Evolutionary conservation across 2,113 vertebrate species (phyloP).

Genomic region (Todiramphus chloris): DNA sequence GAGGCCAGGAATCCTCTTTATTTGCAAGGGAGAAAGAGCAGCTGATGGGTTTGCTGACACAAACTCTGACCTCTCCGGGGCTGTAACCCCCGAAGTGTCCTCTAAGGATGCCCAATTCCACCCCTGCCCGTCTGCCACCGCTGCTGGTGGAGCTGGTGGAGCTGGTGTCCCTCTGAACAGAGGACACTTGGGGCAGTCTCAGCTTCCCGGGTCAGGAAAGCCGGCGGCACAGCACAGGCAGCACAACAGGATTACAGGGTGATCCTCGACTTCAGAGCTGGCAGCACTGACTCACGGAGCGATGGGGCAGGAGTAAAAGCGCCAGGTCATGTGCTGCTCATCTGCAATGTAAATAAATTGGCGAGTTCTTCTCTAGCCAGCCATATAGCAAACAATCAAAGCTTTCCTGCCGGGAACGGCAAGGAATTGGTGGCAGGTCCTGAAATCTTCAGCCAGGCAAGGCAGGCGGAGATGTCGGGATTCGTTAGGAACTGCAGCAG

Average conservation of each 20-base stretch:
- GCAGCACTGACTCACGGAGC: background rate
- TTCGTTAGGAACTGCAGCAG: conserved; percentile 7
- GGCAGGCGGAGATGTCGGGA: background rate
- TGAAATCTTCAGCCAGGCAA: background rate
- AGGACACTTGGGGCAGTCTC: background rate
- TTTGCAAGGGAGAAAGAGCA: background rate
- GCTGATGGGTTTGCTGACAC: background rate
- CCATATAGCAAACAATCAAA: background rate
- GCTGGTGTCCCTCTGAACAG: background rate
- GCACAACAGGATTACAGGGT: background rate
- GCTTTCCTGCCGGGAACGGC: background rate
- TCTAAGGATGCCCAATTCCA: background rate
- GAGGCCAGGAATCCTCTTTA: background rate
- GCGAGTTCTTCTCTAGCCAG: background rate
- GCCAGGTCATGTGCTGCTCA: background rate
- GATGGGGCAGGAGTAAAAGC: background rate
- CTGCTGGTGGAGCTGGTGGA: background rate
- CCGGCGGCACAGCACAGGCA: background rate
- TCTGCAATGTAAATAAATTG: conserved; percentile 14
- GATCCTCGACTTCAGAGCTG: background rate
- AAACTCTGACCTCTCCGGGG: background rate
- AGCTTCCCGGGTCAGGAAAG: background rate
- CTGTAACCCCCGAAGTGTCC: background rate
- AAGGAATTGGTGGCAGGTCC: background rate
- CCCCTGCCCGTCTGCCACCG: background rate